Evolutionary conservation across 2,113 vertebrate genomes (phyloP).

Genomic region (Cebidichthys violaceus): DNA sequence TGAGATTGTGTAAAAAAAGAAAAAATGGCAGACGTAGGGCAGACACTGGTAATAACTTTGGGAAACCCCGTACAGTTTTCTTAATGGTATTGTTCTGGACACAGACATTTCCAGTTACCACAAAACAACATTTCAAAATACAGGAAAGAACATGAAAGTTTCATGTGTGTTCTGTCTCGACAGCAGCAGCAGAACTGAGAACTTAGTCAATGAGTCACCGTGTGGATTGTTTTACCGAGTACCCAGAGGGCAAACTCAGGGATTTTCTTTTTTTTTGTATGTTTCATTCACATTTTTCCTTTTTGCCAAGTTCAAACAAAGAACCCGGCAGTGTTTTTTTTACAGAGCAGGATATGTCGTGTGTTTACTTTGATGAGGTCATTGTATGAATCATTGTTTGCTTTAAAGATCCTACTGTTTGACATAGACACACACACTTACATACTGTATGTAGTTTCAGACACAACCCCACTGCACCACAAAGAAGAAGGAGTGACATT

Average conservation of each 20-base stretch:
- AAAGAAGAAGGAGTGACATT: not conserved
- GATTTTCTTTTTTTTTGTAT: constrained; percentile 39
- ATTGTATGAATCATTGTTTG: constrained; percentile 69
- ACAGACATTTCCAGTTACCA: constrained; percentile 35
- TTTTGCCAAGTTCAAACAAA: constrained; percentile 57
- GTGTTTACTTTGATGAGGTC: constrained; percentile 70
- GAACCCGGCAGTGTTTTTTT: constrained; percentile 34
- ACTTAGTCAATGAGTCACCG: constrained; percentile 55
- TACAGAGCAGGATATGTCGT: constrained; percentile 53
- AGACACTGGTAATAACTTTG: not conserved
- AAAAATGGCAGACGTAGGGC: not conserved
- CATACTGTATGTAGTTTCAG: constrained; percentile 4
- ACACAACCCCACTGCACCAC: not conserved
- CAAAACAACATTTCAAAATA: not conserved
- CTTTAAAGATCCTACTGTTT: constrained; percentile 66
- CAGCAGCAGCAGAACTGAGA: constrained; percentile 34
- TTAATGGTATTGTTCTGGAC: not conserved
- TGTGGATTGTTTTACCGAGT: constrained; percentile 51
- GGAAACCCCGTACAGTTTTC: not conserved
- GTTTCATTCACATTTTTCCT: constrained; percentile 61
- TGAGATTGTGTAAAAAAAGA: not conserved
- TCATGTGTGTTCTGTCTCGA: constrained; percentile 40
- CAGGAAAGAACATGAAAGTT: constrained; percentile 16
- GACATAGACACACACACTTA: constrained; percentile 34
- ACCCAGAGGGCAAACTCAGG: constrained; percentile 44